phyloP scores from a whole-genome alignment of 37 sponge, comb jelly and placozoan genomes.

The Oopsacas minuta region DNA sequence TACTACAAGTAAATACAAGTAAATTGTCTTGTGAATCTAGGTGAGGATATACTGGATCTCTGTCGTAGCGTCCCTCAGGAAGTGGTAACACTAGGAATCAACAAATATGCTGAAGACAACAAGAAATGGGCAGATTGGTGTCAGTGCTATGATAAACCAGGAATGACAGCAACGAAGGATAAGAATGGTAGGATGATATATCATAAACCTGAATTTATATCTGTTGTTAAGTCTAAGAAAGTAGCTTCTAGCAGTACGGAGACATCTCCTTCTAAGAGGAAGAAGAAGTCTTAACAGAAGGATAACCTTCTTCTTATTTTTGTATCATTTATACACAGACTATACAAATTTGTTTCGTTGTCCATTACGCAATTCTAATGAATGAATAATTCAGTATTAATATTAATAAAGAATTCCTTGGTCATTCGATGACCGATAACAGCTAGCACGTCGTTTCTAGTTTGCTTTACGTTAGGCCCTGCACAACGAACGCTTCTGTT shows the following conservation, averaged over 20 bases:
- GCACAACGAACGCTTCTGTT: too few relatives aligned
- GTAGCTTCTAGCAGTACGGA: not conserved
- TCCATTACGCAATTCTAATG: too few relatives aligned
- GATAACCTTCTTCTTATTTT: too few relatives aligned
- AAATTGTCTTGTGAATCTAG: not conserved
- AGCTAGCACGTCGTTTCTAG: too few relatives aligned
- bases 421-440: too few relatives aligned
- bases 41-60: slow-evolving; percentile 44
- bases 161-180: slow-evolving; percentile 55
- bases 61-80: slow-evolving; percentile 55
- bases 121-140: slow-evolving; percentile 52
- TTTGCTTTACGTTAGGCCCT: too few relatives aligned
- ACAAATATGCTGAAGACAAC: slow-evolving; percentile 2
- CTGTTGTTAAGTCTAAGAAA: not conserved
- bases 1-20: too few relatives aligned
- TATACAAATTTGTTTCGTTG: too few relatives aligned
- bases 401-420: too few relatives aligned
- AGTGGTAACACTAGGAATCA: slow-evolving; percentile 30
- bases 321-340: too few relatives aligned
- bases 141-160: slow-evolving; percentile 63
- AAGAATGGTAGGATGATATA: slow-evolving; percentile 68
- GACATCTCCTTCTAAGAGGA: not conserved
- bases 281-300: too few relatives aligned
- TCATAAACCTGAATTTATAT: slow-evolving; percentile 31
- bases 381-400: too few relatives aligned